Conservation (phyloP, 2,888 invertebrate species). For the Stenoptilia bipunctidactyla region DNA sequence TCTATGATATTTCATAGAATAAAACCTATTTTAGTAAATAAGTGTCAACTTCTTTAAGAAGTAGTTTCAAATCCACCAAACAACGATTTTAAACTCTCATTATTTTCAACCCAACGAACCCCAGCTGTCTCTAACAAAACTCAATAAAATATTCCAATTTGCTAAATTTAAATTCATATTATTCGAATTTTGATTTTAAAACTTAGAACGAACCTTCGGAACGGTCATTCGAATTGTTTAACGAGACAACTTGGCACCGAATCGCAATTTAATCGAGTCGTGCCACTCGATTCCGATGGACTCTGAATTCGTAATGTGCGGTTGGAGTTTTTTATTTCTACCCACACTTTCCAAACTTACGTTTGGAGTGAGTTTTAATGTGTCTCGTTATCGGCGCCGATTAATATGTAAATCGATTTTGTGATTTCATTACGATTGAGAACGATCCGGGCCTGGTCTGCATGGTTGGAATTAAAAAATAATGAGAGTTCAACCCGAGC, state of each 20-base stretch:
- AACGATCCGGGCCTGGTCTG: too few species aligned
- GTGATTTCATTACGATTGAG: background rate
- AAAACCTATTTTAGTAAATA: too few species aligned
- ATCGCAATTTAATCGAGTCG: constrained; percentile 15
- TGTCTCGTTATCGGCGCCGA: background rate
- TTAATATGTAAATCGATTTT: constrained; percentile 3
- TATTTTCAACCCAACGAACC: too few species aligned
- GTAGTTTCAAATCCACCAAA: too few species aligned
- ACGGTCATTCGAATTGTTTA: constrained; percentile 9
- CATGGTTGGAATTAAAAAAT: too few species aligned
- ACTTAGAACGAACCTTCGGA: constrained; percentile 5
- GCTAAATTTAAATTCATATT: too few species aligned
- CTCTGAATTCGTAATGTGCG: constrained; percentile 14
- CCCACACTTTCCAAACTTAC: background rate
- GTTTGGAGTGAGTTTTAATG: constrained; percentile 1
- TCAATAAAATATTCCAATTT: too few species aligned
- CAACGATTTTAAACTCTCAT: background rate
- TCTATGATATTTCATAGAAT: too few species aligned
- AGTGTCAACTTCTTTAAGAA: too few species aligned
- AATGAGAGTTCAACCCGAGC: too few species aligned
- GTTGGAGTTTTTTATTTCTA: constrained; percentile 6
- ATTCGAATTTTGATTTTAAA: constrained; percentile 6
- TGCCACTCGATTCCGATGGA: constrained; percentile 13
- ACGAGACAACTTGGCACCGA: constrained; percentile 15
- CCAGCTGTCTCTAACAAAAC: too few species aligned